phyloP scores from a whole-genome alignment of 2,888 invertebrate genomes.

The Melipona beecheii region DNA sequence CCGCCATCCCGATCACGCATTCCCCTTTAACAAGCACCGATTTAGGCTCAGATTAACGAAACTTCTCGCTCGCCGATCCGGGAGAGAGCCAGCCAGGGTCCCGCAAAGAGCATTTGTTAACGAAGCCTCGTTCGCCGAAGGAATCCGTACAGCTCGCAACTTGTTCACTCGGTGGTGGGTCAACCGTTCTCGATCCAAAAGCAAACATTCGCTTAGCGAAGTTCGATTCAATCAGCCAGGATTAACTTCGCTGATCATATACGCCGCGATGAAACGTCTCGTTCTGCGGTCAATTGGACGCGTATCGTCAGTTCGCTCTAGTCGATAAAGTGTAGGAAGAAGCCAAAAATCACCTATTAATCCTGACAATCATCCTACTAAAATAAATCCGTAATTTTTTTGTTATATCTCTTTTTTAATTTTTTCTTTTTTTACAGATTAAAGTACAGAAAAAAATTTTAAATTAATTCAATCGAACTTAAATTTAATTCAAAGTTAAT shows the following conservation, averaged over 20 bases:
- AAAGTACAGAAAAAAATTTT: no score
- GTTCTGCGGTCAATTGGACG: no score
- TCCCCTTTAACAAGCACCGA: slow-evolving; percentile 29
- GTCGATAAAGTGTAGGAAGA: no score
- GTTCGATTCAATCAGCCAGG: neutral
- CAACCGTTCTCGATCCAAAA: neutral
- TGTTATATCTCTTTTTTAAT: no score
- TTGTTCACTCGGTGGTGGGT: neutral
- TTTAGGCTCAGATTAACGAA: neutral
- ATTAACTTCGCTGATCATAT: neutral
- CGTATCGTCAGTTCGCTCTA: no score
- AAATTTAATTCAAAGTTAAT: no score
- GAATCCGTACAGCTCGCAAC: neutral
- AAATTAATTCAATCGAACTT: no score
- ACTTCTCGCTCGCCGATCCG: neutral
- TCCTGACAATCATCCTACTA: no score
- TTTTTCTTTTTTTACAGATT: no score
- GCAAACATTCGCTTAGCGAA: neutral
- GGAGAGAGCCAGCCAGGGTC: neutral
- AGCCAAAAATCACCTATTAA: no score
- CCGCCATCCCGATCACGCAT: slow-evolving; percentile 14
- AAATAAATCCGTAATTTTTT: no score
- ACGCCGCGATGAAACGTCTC: no score
- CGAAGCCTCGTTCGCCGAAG: slow-evolving; percentile 15
- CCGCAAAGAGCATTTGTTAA: slow-evolving; percentile 36